Base-by-base conservation (phyloP, 1,140 invertebrate genomes). In the Capitella teleta region DNA sequence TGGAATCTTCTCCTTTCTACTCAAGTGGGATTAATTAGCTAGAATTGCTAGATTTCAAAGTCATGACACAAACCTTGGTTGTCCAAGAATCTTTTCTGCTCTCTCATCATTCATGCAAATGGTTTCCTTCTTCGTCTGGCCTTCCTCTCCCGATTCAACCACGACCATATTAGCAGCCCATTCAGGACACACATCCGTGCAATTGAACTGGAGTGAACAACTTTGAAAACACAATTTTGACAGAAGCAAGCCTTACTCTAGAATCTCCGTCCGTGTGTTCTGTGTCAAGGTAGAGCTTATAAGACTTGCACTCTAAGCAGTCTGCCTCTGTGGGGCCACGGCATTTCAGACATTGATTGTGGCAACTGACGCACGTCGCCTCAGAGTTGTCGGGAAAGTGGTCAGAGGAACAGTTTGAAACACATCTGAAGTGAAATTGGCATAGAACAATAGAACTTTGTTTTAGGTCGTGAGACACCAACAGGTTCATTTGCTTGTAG, bases 261-360 rank as follows among this genome's bases (percentile, higher is more conserved):
- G 28, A 28, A 36, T 52, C 25, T n/a, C 16, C 36, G 26, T 47
- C 14, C 10, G 25, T 14, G 18, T 56, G 57, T 3, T 58, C 49
- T 37, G 55, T 51, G 38, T 60, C 76, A 12, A 77, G 61, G 54
- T 83, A 88, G 37, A 94, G 77, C 68, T 88, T 88, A 45, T 84
- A 85, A 63, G 90, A 91, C 55, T 83, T 76, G 61, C 92, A 97
- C 49, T 82, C 79, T 5, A 80, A 63, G 63, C 92, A 98, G 55
- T 94, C 79, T 30, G 79, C 78, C 0, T 80, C 73, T 0, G 78
- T 78, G 0, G 86, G 82, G 0, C 92, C 91, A 0, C 67, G 78
- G 63, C 92, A 98, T 1, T 75, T 62, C 0, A 86, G 83, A 67
- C 92, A 96, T 63, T 91, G 84, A 42, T 89, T 83, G 65, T 91